These are phyloP conservation scores for Xenopus laevis DNA, from an alignment of 2,113 vertebrate genomes.

Conservation along the genomic window DNA sequence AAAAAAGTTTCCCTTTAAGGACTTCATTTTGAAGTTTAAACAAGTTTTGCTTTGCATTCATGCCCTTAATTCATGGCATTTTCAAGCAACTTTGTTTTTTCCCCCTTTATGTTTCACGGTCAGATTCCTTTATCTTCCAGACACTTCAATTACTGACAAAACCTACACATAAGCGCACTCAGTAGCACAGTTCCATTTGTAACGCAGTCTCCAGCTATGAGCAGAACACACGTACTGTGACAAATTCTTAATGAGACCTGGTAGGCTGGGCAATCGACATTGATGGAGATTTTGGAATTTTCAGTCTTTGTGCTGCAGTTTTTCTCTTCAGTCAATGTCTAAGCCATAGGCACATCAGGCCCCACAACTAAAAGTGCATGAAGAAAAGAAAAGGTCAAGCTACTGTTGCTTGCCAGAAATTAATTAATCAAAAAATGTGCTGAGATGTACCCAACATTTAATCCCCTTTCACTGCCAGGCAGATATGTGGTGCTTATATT, in stretches of 20 bases:
- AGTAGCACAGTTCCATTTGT: constrained; percentile 49
- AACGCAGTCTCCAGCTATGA: constrained; percentile 46
- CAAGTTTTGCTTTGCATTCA: too few relatives aligned
- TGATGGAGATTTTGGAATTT: constrained; percentile 48
- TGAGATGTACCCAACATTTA: constrained; percentile 12
- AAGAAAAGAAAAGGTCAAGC: constrained; percentile 48
- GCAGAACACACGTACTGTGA: constrained; percentile 32
- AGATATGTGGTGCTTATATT: constrained; percentile 14
- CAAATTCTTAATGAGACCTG: constrained; percentile 52
- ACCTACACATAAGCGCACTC: constrained; percentile 46
- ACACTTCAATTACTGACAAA: constrained; percentile 60
- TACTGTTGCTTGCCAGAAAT: constrained; percentile 41
- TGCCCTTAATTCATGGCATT: background rate
- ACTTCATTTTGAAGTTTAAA: too few relatives aligned
- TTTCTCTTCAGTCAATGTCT: constrained; percentile 42
- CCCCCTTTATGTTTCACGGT: constrained; percentile 57
- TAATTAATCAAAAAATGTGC: constrained; percentile 35
- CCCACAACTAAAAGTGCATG: constrained; percentile 26
- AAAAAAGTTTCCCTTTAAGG: too few relatives aligned
- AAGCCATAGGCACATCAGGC: constrained; percentile 46
- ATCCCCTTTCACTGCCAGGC: background rate
- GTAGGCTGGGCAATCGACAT: constrained; percentile 47
- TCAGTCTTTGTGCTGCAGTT: constrained; percentile 42
- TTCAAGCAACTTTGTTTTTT: constrained; percentile 9
- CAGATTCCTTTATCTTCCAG: constrained; percentile 60